Base-by-base conservation (phyloP, 2,113 vertebrate species). In the Hyla sarda region DNA sequence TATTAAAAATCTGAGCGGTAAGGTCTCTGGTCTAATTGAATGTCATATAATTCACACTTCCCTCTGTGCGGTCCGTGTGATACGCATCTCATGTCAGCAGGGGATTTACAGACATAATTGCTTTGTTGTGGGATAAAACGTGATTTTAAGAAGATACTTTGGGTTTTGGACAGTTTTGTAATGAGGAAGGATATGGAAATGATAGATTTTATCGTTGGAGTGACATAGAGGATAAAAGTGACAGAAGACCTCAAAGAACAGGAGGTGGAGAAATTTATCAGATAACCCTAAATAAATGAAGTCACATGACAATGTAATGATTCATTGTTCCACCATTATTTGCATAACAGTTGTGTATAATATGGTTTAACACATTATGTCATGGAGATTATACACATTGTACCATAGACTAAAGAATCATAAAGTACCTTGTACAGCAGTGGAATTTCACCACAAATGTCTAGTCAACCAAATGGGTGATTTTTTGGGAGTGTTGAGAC, bases 21-120 rank as follows among this genome's bases (percentile, higher is more conserved):
- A 45, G 52, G 78, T 62, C 37, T 5, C 32, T 9, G 34, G 78
- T 62, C 21, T 80, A 80, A 62, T 80, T 62, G 78, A 80, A 80
- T 80, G 78, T 80, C 78, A 80, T 14, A 62, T 62, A 80, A 80
- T 80, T 65, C 56, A 25, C 78, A 28, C 78, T 62, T 62, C 56
- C 48, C 56, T 60, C 23, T 14, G 12, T 62, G 54, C 23, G 23
- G 11, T 5, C 52, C 8, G 16, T 0, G 50, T 17, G 77, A 62
- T 80, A 14, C 13, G 28, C 34, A 45, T 80, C 77, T 58, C 77
- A 34, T 34, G 77, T 80, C 77, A 8, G 32, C 21, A 45, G 30
- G 13, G 13, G 32, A 41, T 41, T 79, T 60, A 69, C 54, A 16
- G 16, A 47, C 78, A 28, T 47, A 80, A 80, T 80, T 80, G 78